Evolutionary conservation across 1,140 invertebrate species (phyloP).

Genomic region (Trissolcus basalis): DNA sequence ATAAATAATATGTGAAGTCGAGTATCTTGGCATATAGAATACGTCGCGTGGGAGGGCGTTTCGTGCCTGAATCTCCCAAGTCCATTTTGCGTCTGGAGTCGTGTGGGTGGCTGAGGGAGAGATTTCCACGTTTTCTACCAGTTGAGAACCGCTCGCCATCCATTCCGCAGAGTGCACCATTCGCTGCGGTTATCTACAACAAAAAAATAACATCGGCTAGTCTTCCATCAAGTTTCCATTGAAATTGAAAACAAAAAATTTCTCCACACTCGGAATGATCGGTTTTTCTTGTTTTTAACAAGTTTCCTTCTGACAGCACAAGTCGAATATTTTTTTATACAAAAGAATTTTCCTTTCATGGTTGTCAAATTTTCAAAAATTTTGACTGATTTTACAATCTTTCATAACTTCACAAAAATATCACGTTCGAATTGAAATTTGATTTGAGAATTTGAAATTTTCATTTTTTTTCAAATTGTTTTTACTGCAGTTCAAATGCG

Average conservation of each 20-base stretch:
- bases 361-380: no score
- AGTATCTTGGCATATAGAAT: conserved; percentile 47
- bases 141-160: conserved; percentile 60
- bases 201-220: not conserved
- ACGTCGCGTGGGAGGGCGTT: conserved; percentile 53
- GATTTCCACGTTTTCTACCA: conserved; percentile 59
- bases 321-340: no score
- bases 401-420: no score
- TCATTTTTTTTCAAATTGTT: no score
- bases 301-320: no score
- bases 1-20: conserved; percentile 57
- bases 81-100: conserved; percentile 53
- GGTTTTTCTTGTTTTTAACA: not conserved
- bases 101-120: conserved; percentile 55
- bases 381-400: no score
- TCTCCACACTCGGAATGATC: not conserved
- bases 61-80: conserved; percentile 55
- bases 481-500: no score
- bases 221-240: no score
- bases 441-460: no score
- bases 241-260: no score
- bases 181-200: conserved; percentile 53
- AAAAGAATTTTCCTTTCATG: no score
- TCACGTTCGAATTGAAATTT: no score
- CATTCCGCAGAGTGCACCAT: conserved; percentile 55